phyloP scores from a whole-genome alignment of 1,140 invertebrate species.

The Drosophila watanabei region DNA sequence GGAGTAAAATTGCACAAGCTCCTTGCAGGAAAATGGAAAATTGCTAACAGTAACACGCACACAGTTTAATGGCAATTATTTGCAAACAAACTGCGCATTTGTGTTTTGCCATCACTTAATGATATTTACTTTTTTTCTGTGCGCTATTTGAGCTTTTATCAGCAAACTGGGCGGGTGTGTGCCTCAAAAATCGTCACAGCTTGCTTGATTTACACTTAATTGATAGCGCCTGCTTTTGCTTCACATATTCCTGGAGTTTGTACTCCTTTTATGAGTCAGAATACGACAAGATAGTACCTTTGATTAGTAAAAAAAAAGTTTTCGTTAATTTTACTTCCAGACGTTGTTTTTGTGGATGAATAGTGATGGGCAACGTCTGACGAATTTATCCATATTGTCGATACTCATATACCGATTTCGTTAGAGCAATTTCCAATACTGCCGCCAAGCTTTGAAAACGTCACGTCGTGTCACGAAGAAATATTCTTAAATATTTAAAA shows the following conservation, averaged over 20 bases:
- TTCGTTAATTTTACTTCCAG: constrained; percentile 48
- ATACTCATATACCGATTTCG: neutral
- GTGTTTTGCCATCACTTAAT: constrained; percentile 33
- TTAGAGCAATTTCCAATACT: neutral
- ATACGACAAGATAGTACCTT: constrained; percentile 16
- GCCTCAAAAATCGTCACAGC: constrained; percentile 3
- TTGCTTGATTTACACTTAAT: neutral
- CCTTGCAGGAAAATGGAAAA: constrained; percentile 17
- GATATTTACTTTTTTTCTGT: constrained; percentile 73
- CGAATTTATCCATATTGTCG: neutral
- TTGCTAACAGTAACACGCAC: constrained; percentile 3
- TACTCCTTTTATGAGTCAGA: constrained; percentile 9
- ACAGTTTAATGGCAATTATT: constrained; percentile 12
- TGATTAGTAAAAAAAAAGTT: constrained; percentile 33
- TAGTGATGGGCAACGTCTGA: constrained; percentile 28
- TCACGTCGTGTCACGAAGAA: neutral
- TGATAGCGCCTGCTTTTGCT: neutral
- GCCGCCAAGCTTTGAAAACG: neutral
- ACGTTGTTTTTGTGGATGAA: constrained; percentile 50
- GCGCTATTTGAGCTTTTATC: constrained; percentile 60
- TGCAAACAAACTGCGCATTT: constrained; percentile 67
- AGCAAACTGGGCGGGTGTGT: constrained; percentile 37
- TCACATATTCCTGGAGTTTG: neutral
- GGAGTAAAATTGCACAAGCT: constrained; percentile 23
- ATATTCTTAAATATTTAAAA: neutral